Evolutionary conservation across 2,113 vertebrate genomes (phyloP).

Genomic region (Verasper variegatus): DNA sequence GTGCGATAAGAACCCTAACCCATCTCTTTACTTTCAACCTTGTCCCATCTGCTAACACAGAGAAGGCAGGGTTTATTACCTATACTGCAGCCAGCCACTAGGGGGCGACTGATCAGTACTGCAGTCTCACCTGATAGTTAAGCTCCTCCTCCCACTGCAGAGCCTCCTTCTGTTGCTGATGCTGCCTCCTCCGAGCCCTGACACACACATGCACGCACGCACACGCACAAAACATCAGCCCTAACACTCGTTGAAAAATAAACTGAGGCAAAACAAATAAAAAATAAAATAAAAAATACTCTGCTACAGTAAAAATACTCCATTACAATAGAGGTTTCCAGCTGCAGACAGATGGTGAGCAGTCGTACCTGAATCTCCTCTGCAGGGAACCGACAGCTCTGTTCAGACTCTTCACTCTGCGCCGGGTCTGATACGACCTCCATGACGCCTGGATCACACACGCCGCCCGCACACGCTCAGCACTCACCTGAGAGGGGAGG

Average conservation of each 20-base stretch:
- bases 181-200: slow-evolving; percentile 84
- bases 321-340: neutral
- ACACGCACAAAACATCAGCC: no score
- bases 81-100: neutral
- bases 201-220: slow-evolving; percentile 26
- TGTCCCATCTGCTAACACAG: no score
- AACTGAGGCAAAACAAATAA: no score
- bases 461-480: slow-evolving; percentile 86
- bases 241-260: no score
- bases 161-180: slow-evolving; percentile 79
- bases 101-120: neutral
- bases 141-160: slow-evolving; percentile 86
- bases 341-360: neutral
- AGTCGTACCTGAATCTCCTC: slow-evolving; percentile 90
- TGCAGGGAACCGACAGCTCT: slow-evolving; percentile 88
- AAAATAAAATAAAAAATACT: no score
- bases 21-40: neutral
- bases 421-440: slow-evolving; percentile 89
- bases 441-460: slow-evolving; percentile 91
- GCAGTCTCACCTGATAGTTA: slow-evolving; percentile 66
- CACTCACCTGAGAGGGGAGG: slow-evolving; percentile 22
- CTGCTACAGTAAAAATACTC: no score
- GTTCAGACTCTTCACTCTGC: slow-evolving; percentile 88
- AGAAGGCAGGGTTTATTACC: no score
- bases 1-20: no score